Base-by-base conservation (phyloP, 2,888 invertebrate genomes). In the Empis stercorea region DNA sequence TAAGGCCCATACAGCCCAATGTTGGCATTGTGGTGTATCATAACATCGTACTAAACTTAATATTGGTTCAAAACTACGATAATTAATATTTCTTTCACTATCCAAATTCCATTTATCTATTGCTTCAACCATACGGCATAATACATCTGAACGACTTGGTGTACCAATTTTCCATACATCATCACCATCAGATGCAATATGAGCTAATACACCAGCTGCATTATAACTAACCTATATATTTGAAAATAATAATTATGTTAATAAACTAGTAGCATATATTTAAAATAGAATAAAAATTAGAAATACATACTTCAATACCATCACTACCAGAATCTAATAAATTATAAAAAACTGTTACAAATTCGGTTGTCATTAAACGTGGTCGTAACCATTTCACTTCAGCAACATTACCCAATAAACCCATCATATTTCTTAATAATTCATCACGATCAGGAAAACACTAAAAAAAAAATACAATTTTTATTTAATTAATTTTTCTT, bases 1-100 rank as follows among this genome's bases (percentile, higher is more conserved):
- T 50, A 97, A 74, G 0, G 96, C 96, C 96, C 96, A 97, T 9
- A 87, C 85, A 3, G 95, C 94, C 96, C 96, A 96, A 65, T 91
- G 85, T 65, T 93, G 93, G 66, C 92, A 93, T 64, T 88, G 83
- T 1, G 89, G 87, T 1, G 93, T 92, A 62, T 92, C 87, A 57
- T 84, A 80, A 46, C 85, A 81, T 51, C 79, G 76, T 41, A 94
- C 76, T 51, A 97, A 73, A 52, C 86, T 78, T 20, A 97, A 73
- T 51, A 97, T 93, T 1, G 97, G 97, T 63, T 91, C 85, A 72
- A 97, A 96, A 30, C 89, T 89, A 53, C 94, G 81, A 70, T 97
- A 97, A 72, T 97, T 97, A 55, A 97, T 97, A 66, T 94, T 96
- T 39, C 97, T 75, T 59, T 84, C 84, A 1, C 89, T 84, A 48